phyloP scores from a whole-genome alignment of 2,797 vertebrate genomes.

The Chaenodraco wilsoni region DNA sequence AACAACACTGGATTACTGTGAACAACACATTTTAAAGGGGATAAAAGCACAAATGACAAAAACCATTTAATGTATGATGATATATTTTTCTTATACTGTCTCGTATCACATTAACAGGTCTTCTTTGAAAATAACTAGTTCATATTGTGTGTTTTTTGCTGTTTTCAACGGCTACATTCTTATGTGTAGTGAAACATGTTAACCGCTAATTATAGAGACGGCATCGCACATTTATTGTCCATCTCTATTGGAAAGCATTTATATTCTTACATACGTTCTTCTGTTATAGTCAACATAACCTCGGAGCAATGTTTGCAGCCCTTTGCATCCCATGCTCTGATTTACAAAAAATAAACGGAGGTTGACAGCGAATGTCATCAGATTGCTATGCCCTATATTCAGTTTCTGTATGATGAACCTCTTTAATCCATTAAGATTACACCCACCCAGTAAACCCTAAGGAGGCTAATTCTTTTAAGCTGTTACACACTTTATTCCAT shows the following conservation, averaged over 20 bases:
- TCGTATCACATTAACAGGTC: too few relatives aligned
- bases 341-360: conserved; percentile 13
- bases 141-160: too few relatives aligned
- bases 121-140: neutral
- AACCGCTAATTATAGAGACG: neutral
- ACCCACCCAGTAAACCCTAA: conserved; percentile 11
- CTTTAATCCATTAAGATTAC: conserved; percentile 11
- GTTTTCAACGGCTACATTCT: neutral
- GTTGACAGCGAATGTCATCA: neutral
- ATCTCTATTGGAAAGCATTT: neutral
- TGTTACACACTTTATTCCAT: conserved; percentile 1
- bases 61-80: neutral
- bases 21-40: neutral
- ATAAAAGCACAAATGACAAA: neutral
- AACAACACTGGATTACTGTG: neutral
- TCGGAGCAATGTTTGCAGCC: rapidly evolving
- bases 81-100: neutral
- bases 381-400: neutral
- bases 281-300: neutral
- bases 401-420: conserved; percentile 21
- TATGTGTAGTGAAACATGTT: neutral
- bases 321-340: neutral
- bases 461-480: neutral
- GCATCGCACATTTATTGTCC: neutral
- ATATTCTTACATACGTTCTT: neutral